A percentile compares a stretch with the other conserved stretches of the same genome.
Conservation (phyloP, 2,113 vertebrate species). For the Siniperca knerii region DNA sequence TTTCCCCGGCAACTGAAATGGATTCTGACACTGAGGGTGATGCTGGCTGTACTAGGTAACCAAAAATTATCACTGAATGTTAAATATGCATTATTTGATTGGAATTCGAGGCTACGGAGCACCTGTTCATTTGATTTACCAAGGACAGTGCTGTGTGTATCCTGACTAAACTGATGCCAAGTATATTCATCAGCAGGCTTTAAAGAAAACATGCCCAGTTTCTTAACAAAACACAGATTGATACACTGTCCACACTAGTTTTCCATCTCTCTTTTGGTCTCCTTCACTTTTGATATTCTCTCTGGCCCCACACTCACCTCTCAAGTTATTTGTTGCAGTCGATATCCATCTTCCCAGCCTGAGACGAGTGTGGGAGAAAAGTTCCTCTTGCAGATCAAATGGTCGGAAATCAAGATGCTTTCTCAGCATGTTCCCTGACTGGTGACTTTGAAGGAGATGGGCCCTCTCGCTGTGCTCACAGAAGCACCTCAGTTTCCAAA, state of each 20-base stretch:
- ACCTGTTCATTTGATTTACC: slow-evolving; percentile 36
- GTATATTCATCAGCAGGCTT: slow-evolving; percentile 41
- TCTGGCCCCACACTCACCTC: slow-evolving; percentile 58
- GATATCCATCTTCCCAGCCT: slow-evolving; percentile 71
- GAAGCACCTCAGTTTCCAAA: slow-evolving; percentile 52
- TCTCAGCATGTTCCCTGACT: slow-evolving; percentile 74
- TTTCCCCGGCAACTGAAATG: slow-evolving; percentile 23
- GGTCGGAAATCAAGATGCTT: slow-evolving; percentile 77
- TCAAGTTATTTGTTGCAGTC: slow-evolving; percentile 78
- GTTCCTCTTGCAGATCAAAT: slow-evolving; percentile 79
- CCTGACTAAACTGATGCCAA: slow-evolving; percentile 23
- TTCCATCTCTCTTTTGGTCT: slow-evolving; percentile 44
- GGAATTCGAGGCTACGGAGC: slow-evolving; percentile 33
- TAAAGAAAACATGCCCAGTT: slow-evolving; percentile 43
- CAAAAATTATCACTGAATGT: slow-evolving; percentile 30
- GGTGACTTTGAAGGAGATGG: slow-evolving; percentile 82
- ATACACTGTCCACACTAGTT: slow-evolving; percentile 23
- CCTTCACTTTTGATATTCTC: slow-evolving; percentile 72
- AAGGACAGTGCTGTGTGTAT: slow-evolving; percentile 32
- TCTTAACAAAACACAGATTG: slow-evolving; percentile 58
- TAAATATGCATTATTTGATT: slow-evolving; percentile 36
- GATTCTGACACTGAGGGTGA: slow-evolving; percentile 18
- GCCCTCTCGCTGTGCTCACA: slow-evolving; percentile 72
- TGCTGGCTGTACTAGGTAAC: background rate
- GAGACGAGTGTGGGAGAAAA: slow-evolving; percentile 63